These are phyloP conservation scores for Dynastes grantii DNA, from an alignment of 2,888 invertebrate species.

Conservation along the genomic window DNA sequence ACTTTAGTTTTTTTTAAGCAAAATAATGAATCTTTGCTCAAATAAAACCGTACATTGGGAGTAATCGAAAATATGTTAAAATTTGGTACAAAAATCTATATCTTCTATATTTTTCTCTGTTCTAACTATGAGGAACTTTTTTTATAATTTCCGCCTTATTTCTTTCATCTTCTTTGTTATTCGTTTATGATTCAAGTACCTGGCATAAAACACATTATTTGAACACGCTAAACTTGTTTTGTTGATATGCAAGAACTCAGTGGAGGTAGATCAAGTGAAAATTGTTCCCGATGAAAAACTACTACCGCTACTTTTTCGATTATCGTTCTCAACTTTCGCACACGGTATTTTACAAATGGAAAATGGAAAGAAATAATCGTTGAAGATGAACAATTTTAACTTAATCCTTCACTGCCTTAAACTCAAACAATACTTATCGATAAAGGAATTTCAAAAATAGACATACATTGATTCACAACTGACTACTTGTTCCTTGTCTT, in stretches of 20 bases:
- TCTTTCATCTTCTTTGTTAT: not conserved
- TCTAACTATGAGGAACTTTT: conserved; percentile 29
- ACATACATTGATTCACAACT: not conserved
- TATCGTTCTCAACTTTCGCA: too few species aligned
- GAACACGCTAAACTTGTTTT: not conserved
- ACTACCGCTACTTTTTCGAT: too few species aligned
- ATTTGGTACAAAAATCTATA: conserved; percentile 27
- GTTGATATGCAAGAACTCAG: not conserved
- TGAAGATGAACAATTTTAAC: not conserved
- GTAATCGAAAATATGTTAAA: conserved; percentile 26
- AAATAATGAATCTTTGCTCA: not conserved
- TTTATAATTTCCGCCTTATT: not conserved
- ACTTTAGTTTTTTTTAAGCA: not conserved
- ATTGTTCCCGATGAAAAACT: too few species aligned
- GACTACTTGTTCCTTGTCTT: too few species aligned
- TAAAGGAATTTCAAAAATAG: conserved; percentile 3
- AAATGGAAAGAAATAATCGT: not conserved
- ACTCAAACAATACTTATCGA: not conserved
- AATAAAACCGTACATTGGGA: not conserved
- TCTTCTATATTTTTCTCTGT: conserved; percentile 9
- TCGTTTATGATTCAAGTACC: not conserved
- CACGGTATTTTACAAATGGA: too few species aligned
- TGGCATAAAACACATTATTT: not conserved
- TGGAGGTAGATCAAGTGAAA: too few species aligned
- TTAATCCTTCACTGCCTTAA: not conserved